Percentiles rank a stretch among this genome's conserved stretches.
phyloP scores from a whole-genome alignment of 2,888 invertebrate genomes.

The Aspidapion aeneum region DNA sequence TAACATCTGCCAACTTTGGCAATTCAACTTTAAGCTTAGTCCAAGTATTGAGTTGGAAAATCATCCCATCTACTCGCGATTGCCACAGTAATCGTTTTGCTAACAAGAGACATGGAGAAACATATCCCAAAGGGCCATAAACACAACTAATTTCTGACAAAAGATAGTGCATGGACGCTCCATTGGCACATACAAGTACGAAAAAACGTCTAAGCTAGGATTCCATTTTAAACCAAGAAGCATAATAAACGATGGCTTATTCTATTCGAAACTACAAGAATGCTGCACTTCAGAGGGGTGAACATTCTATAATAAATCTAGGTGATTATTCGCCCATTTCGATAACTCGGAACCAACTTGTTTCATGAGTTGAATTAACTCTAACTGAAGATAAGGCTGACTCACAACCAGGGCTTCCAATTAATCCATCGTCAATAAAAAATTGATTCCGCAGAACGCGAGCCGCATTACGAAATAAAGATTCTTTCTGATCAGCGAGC shows the following conservation, averaged over 20 bases:
- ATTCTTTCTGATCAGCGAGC: background rate
- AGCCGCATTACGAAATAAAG: background rate
- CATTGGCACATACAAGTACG: background rate
- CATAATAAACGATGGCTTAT: background rate
- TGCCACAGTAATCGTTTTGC: too few species aligned
- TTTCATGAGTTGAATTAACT: background rate
- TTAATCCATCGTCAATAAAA: background rate
- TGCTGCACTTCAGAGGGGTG: background rate
- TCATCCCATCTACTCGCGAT: too few species aligned
- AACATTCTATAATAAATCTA: background rate
- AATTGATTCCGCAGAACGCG: background rate
- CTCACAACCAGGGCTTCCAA: background rate
- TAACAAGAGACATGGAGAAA: too few species aligned
- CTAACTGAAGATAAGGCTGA: background rate
- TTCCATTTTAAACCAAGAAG: background rate
- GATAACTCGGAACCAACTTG: background rate
- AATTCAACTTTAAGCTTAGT: too few species aligned
- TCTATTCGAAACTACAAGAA: background rate
- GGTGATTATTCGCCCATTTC: slow-evolving; percentile 1
- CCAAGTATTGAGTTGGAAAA: too few species aligned
- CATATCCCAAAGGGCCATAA: background rate
- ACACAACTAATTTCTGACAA: background rate
- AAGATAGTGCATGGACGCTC: background rate
- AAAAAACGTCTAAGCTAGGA: background rate
- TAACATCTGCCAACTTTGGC: background rate